phyloP scores from a whole-genome alignment of 2,888 invertebrate species.

The Epiperipatus broadwayi region DNA sequence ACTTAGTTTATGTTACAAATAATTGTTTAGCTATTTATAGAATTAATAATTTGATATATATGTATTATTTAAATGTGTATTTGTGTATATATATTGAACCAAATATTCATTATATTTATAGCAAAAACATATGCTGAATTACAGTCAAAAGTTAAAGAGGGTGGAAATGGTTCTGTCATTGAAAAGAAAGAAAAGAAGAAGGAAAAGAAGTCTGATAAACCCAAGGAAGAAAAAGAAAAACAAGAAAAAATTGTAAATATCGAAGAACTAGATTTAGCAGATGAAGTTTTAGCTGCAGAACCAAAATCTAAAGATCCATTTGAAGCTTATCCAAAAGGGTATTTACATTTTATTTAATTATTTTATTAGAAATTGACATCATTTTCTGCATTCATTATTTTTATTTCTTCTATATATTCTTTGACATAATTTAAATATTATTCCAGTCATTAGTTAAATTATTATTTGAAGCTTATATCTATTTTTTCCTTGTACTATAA shows the following conservation, averaged over 20 bases:
- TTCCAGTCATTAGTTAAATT: no score
- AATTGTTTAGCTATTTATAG: not conserved
- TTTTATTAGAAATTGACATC: not conserved
- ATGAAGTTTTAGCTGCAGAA: conserved; percentile 47
- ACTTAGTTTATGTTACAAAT: not conserved
- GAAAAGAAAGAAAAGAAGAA: conserved; percentile 32
- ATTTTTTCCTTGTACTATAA: no score
- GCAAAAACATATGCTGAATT: conserved; percentile 44
- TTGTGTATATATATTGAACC: not conserved
- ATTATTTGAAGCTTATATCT: no score
- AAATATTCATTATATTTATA: conserved; percentile 16
- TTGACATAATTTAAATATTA: no score
- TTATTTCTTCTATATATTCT: no score
- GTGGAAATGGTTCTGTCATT: conserved; percentile 15
- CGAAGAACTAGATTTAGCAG: conserved; percentile 46
- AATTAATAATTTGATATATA: conserved; percentile 6
- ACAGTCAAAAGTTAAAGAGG: no score
- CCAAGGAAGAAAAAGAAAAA: conserved; percentile 26
- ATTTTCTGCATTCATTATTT: not conserved
- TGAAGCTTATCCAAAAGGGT: conserved; percentile 66
- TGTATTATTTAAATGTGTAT: not conserved
- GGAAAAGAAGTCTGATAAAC: conserved; percentile 25
- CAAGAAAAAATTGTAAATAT: conserved; percentile 30
- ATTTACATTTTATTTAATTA: not conserved
- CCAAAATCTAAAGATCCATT: conserved; percentile 80